A percentile compares a stretch with the other conserved stretches of the same genome.
Evolutionary conservation across 2,888 invertebrate species (phyloP).

Genomic region (Syrista parreyssii): DNA sequence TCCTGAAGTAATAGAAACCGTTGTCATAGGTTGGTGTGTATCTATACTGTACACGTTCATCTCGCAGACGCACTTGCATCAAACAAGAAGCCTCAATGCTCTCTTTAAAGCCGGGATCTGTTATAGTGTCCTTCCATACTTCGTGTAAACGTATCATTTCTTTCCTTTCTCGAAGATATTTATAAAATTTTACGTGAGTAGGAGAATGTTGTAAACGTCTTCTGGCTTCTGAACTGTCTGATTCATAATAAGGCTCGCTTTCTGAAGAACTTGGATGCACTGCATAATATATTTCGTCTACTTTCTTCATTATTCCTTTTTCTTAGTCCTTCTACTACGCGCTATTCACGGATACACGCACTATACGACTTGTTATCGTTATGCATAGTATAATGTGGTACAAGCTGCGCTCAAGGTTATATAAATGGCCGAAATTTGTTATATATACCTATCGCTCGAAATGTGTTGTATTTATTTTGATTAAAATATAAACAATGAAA

Average conservation of each 20-base stretch:
- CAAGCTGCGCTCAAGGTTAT: neutral
- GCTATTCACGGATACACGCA: neutral
- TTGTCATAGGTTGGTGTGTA: conserved; percentile 20
- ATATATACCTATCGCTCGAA: neutral
- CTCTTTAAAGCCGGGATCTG: neutral
- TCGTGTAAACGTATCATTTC: conserved; percentile 9
- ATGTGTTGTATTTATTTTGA: neutral
- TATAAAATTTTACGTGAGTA: neutral
- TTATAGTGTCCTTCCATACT: conserved; percentile 13
- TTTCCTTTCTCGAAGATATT: neutral
- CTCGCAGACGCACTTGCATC: conserved; percentile 17
- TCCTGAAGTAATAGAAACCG: conserved; percentile 7
- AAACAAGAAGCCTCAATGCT: neutral
- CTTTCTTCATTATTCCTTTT: neutral
- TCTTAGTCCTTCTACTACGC: neutral
- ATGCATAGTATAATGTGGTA: neutral
- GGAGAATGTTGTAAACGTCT: neutral
- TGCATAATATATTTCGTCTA: conserved; percentile 22
- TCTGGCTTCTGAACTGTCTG: conserved; percentile 17
- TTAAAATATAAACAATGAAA: neutral
- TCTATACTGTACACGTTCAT: conserved; percentile 17
- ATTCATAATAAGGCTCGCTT: conserved; percentile 25
- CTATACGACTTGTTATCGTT: neutral
- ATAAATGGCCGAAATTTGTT: neutral
- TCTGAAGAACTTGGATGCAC: conserved; percentile 7